These are phyloP conservation scores for Uropsilus gracilis DNA, from an alignment of 2,113 vertebrate species.

Conservation along the genomic window DNA sequence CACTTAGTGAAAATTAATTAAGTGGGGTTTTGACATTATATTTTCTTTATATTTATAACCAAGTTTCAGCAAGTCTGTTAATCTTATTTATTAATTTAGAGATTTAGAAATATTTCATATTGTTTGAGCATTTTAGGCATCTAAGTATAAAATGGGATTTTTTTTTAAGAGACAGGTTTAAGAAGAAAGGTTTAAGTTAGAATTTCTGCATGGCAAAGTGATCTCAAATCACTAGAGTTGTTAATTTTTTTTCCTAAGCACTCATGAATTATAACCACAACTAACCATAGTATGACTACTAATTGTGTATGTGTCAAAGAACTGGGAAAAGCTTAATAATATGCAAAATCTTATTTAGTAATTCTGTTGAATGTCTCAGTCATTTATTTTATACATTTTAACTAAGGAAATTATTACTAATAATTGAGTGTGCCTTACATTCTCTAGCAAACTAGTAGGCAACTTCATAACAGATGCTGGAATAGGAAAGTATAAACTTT, in stretches of 20 bases:
- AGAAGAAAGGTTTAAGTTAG: conserved; percentile 46
- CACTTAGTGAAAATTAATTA: background rate
- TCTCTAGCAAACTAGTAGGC: conserved; percentile 79
- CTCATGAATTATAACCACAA: conserved; percentile 80
- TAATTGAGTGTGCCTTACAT: conserved; percentile 73
- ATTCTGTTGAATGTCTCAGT: conserved; percentile 82
- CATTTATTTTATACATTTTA: conserved; percentile 81
- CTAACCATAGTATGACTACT: conserved; percentile 82
- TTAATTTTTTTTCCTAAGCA: conserved; percentile 74
- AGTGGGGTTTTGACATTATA: background rate
- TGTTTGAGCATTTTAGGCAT: background rate
- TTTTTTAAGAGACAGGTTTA: conserved; percentile 48
- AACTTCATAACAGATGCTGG: conserved; percentile 61
- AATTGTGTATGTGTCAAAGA: conserved; percentile 81
- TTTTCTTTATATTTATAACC: background rate
- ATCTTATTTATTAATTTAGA: background rate
- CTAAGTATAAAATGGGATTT: conserved; percentile 51
- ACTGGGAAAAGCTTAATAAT: conserved; percentile 78
- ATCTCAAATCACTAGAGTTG: conserved; percentile 66
- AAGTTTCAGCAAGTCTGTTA: background rate
- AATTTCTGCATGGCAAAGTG: conserved; percentile 72
- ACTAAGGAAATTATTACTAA: conserved; percentile 82
- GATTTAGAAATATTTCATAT: background rate
- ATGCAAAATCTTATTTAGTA: conserved; percentile 81
- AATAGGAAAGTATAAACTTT: conserved; percentile 35